Evolutionary conservation across 2,113 vertebrate genomes (phyloP).

Genomic region (Channa argus): DNA sequence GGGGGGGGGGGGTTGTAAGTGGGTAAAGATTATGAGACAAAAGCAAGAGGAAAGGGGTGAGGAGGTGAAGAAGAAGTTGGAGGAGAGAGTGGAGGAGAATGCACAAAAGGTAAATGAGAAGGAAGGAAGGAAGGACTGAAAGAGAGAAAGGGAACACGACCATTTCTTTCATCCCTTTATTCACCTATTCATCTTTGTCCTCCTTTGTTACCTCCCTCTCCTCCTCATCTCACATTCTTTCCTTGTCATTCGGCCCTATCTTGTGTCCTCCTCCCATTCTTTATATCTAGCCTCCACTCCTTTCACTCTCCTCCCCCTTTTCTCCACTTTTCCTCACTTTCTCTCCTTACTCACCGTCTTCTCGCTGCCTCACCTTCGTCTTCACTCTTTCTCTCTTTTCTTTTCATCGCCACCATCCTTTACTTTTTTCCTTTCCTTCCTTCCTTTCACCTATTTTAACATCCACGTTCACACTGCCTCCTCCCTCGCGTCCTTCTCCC

Average conservation of each 20-base stretch:
- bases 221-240: not conserved
- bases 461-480: not conserved
- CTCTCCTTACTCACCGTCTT: too few relatives aligned
- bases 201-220: not conserved
- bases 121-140: not conserved
- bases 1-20: not conserved
- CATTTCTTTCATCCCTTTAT: not conserved
- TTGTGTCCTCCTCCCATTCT: too few relatives aligned
- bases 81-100: too few relatives aligned
- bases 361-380: not conserved
- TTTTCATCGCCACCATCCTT: not conserved
- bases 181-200: not conserved
- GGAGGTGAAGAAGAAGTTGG: not conserved
- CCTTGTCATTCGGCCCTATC: too few relatives aligned
- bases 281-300: too few relatives aligned
- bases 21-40: slow-evolving; percentile 44
- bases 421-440: not conserved
- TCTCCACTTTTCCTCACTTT: not conserved
- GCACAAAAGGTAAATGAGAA: not conserved
- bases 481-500: not conserved
- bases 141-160: not conserved
- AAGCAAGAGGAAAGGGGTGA: slow-evolving; percentile 24
- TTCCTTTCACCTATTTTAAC: not conserved
- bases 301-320: not conserved
- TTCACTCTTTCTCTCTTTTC: not conserved